Conservation (phyloP, 1,140 invertebrate genomes). For the Aphaenogaster rudis region DNA sequence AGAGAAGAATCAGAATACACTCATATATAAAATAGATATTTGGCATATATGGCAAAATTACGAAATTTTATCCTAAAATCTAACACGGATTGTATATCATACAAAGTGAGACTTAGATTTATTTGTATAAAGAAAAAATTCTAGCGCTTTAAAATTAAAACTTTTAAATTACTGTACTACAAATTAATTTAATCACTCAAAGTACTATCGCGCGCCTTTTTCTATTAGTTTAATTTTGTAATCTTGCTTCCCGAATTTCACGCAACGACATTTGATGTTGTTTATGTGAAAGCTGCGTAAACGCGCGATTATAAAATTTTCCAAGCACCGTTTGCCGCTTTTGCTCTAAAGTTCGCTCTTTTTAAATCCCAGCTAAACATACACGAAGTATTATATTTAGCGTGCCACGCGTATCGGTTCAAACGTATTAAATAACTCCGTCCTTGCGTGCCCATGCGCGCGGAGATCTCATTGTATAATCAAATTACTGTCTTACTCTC, state of each 20-base stretch:
- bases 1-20: not conserved
- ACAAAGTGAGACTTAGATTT: not conserved
- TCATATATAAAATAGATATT: not conserved
- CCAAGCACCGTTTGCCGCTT: not conserved
- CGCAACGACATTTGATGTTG: not conserved
- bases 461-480: slow-evolving; percentile 48
- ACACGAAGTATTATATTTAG: not conserved
- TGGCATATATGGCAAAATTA: not conserved
- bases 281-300: not conserved
- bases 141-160: not conserved
- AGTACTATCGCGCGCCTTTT: not conserved
- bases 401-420: slow-evolving; percentile 1
- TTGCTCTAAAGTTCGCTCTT: not conserved
- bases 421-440: slow-evolving; percentile 8
- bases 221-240: not conserved
- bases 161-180: not conserved
- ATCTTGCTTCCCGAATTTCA: not conserved
- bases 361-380: not conserved
- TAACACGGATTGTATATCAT: not conserved
- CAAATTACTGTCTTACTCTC: slow-evolving; percentile 54
- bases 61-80: not conserved
- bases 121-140: not conserved
- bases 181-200: slow-evolving; percentile 2
- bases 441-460: not conserved
- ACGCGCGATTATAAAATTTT: slow-evolving; percentile 13